Conservation (phyloP, 2,113 vertebrate genomes). For the Lanius collurio region DNA sequence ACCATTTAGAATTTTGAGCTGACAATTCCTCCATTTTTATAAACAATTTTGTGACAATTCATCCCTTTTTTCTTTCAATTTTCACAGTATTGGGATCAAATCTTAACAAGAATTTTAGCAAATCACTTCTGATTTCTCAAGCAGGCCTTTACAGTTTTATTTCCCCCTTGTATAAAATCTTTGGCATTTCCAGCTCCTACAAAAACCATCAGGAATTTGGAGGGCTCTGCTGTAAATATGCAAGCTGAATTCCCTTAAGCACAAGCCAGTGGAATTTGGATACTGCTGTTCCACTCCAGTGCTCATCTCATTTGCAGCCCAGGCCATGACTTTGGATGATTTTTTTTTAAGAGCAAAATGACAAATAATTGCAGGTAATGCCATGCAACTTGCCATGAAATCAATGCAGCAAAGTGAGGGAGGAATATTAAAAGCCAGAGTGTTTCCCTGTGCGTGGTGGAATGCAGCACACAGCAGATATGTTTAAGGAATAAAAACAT, state of each 20-base stretch:
- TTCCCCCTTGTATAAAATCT: not conserved
- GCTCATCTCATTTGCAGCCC: conserved; percentile 7
- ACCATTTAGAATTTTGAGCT: not conserved
- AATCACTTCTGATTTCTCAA: not conserved
- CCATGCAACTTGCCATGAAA: conserved; percentile 23
- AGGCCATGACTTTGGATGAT: not conserved
- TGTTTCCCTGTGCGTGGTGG: not conserved
- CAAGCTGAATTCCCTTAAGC: not conserved
- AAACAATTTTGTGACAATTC: not conserved
- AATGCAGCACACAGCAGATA: not conserved
- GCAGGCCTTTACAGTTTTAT: not conserved
- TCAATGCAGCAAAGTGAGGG: conserved; percentile 15
- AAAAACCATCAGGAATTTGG: not conserved
- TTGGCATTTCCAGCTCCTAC: not conserved
- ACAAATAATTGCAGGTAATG: conserved; percentile 60
- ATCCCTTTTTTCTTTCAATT: not conserved
- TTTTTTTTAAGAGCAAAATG: conserved; percentile 31
- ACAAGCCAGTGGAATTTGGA: not conserved
- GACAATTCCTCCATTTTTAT: not conserved
- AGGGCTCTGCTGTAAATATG: not conserved
- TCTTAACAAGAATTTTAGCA: not conserved
- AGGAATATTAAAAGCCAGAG: conserved; percentile 2
- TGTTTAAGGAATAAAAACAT: not conserved
- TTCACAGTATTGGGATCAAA: not conserved
- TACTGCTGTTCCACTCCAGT: not conserved